Base-by-base conservation (phyloP, 2,888 invertebrate species). In the Stenolophus ochropezus region DNA sequence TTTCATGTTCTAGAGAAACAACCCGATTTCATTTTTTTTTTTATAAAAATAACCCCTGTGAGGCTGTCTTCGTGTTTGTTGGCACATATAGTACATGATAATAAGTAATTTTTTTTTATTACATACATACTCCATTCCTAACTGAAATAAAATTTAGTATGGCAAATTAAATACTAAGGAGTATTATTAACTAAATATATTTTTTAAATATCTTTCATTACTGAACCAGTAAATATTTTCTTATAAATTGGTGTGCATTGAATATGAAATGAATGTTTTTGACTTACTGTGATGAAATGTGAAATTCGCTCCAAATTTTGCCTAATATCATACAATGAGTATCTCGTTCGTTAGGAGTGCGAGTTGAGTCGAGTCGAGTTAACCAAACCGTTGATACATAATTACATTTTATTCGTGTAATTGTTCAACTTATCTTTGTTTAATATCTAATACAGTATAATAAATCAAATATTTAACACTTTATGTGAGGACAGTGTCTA, bases 391-490 rank as follows among this genome's bases (percentile, higher is more conserved):
- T 61, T 27, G 27, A 61, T 61, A 25, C 25, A 61, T 27, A 61
- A 61, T 56, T 56, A 56, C 11, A 56, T 56, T 56, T 56, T 18
- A 56, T 56, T 21, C 56, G 20, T 56, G 21, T 56, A 56, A 56
- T 21, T 56, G 56, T 56, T 56, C 56, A 56, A 56, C 20, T 20
- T 56, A 21, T 56, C 21, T 56, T 56, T 61, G 25, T 61, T 71
- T 25, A 71, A 71, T 71, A 25, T 71, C 25, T 33, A 71, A 71
- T 47, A 21, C 56, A 18, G 21, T 56, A 18, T 56, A 56, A 56
- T 53, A 56, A 56, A 56, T 8, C 56, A 56, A 56, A 56, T 56
- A 56, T 56, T 56, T 23, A 61, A 61, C n/a, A 61, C n/a, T 56
- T 21, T 2, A 21, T 25, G 25, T 61, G n/a, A 14, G 14, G n/a